Percentiles rank a stretch among this genome's conserved stretches.
phyloP scores from a whole-genome alignment of 2,888 invertebrate species.

The Liopterus haemorrhoidalis region DNA sequence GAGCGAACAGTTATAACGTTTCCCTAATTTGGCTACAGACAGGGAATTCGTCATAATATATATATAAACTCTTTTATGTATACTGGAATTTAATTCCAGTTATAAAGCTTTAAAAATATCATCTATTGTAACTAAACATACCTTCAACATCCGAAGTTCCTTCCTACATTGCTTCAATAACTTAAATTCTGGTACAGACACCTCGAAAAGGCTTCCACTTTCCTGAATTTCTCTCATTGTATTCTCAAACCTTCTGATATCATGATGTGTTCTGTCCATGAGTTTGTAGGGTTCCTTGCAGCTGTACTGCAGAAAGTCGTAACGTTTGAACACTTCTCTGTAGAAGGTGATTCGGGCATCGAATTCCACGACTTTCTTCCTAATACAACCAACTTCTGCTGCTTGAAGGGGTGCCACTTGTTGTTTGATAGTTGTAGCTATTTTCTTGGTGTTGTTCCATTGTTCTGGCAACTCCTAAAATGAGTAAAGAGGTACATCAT shows the following conservation, averaged over 20 bases:
- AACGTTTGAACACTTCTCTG: conserved; percentile 80
- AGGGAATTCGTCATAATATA: too few relatives aligned
- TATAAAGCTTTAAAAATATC: neutral
- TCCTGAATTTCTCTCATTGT: conserved; percentile 83
- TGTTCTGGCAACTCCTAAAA: conserved; percentile 86
- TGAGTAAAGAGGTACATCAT: conserved; percentile 8
- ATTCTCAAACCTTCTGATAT: conserved; percentile 72
- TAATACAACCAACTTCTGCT: conserved; percentile 84
- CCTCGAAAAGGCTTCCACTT: conserved; percentile 91
- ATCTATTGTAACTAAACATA: conserved; percentile 40
- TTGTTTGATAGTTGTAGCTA: conserved; percentile 84
- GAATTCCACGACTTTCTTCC: conserved; percentile 79
- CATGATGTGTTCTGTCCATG: conserved; percentile 70
- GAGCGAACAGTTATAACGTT: too few relatives aligned
- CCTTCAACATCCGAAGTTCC: conserved; percentile 82
- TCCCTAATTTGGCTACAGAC: too few relatives aligned
- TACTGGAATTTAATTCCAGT: neutral
- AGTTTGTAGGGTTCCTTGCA: conserved; percentile 69
- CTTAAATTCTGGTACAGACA: conserved; percentile 91
- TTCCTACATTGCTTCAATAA: conserved; percentile 84
- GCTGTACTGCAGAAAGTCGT: conserved; percentile 68
- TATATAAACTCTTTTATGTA: too few relatives aligned
- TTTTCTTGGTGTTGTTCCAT: conserved; percentile 92
- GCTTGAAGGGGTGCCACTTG: conserved; percentile 93
- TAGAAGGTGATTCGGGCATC: conserved; percentile 78